A percentile compares a stretch with the other conserved stretches of the same genome.
These are phyloP conservation scores for Apotomis betuletana DNA, from an alignment of 2,888 invertebrate genomes.

Conservation along the genomic window DNA sequence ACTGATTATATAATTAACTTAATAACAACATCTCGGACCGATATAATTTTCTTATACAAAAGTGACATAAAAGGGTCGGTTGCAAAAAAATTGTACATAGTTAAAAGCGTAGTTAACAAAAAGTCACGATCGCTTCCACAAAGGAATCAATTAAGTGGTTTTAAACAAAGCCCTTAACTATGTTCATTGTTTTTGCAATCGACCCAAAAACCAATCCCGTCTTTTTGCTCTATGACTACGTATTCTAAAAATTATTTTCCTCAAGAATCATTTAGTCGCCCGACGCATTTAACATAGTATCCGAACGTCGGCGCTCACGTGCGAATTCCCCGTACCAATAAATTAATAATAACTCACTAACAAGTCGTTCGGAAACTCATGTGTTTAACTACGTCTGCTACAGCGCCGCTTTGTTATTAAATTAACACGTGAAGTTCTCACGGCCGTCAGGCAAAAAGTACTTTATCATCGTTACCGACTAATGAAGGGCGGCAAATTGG, in stretches of 20 bases:
- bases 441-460: conserved; percentile 45
- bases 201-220: no score
- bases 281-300: conserved; percentile 15
- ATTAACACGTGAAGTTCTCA: conserved; percentile 68
- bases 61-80: no score
- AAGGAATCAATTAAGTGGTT: no score
- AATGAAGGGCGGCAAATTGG: conserved; percentile 37
- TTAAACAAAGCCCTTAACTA: no score
- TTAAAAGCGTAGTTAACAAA: no score
- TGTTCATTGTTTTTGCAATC: no score
- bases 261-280: not conserved
- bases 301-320: conserved; percentile 41
- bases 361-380: conserved; percentile 64
- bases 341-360: conserved; percentile 69
- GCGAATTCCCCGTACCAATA: conserved; percentile 55
- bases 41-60: no score
- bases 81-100: no score
- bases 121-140: no score
- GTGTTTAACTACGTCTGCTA: conserved; percentile 55
- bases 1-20: no score
- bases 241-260: not conserved
- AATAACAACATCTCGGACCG: no score
- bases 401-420: conserved; percentile 67
- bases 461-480: conserved; percentile 38
- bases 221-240: no score